Evolutionary conservation across 2,797 vertebrate species (phyloP), one percentile per base, ranked within the genome.

Genomic region (Parauchenoglanis ngamensis): DNA sequence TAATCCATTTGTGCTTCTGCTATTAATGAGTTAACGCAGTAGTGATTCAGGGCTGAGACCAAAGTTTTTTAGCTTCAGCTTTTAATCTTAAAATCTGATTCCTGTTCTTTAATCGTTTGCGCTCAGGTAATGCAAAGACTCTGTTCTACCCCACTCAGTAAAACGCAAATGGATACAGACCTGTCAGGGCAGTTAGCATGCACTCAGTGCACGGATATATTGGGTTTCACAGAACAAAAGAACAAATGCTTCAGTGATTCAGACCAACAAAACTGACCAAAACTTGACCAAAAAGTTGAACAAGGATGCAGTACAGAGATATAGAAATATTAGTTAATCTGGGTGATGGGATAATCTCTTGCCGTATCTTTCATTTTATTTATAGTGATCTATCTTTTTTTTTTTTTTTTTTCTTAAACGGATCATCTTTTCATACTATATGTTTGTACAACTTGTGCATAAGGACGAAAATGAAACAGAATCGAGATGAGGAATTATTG

Each of bases 81-180:
- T 91, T 76, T 78, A 59, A 68, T 76, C 15, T 70, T 78, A n/a
- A 82, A 83, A 85, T 83, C 49, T 85, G 84, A 82, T 85, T 88
- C 56, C 49, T 86, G 40, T 61, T 72, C 72, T 82, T 40, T 91
- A 76, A 91, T 89, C 88, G 89, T 87, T 90, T 92, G 92, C 94
- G 92, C 94, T 95, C 94, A 95, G 95, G 95, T 95, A 94, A 89
- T 89, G 91, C 90, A 92, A 57, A 70, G 90, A 44, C 68, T 65
- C 23, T 44, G 31, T 75, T 28, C 31, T 21, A 46, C 49, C 80
- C 72, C 54, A 52, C 25, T 72, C 31, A 87, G 57, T 87, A 68
- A 40, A 72, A 77, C 2, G 2, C 77, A 61, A n/a, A 83, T 5
- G 80, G 80, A 67, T 31, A 21, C 25, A 68, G 19, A 67, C 35